These are phyloP conservation scores for Drosophila kuntzei DNA, from an alignment of 2,888 invertebrate species.

Conservation along the genomic window DNA sequence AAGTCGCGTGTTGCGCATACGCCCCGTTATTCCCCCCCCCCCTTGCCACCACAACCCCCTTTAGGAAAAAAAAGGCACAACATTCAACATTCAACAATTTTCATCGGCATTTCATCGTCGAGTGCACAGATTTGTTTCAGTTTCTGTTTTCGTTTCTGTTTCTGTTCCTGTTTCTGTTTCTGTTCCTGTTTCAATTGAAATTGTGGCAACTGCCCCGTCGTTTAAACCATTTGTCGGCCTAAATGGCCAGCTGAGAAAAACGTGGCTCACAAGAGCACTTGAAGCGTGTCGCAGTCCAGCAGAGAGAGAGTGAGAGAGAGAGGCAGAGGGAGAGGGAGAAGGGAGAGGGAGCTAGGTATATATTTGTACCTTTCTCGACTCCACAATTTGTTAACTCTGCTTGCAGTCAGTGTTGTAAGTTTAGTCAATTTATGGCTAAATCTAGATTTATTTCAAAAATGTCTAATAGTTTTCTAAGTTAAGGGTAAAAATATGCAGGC, in stretches of 20 bases:
- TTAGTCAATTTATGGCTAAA: too few species aligned
- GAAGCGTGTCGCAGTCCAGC: constrained; percentile 61
- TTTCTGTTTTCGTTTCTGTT: constrained; percentile 24
- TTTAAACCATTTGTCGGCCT: constrained; percentile 23
- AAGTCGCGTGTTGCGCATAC: constrained; percentile 46
- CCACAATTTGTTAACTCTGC: background rate
- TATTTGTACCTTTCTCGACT: background rate
- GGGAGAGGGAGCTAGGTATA: too few species aligned
- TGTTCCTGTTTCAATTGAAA: constrained; percentile 3
- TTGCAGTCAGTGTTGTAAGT: background rate
- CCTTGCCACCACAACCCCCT: too few species aligned
- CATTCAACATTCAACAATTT: constrained; percentile 11
- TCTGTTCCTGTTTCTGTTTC: background rate
- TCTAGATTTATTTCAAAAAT: too few species aligned
- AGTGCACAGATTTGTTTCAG: constrained; percentile 49
- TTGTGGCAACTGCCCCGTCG: background rate
- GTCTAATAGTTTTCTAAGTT: too few species aligned
- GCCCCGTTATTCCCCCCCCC: constrained; percentile 44
- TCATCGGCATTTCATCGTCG: constrained; percentile 36
- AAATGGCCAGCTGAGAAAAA: constrained; percentile 50
- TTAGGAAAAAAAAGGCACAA: background rate
- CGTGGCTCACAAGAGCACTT: constrained; percentile 54
- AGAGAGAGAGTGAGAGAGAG: background rate
- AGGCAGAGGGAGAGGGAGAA: background rate
- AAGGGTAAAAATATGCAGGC: too few species aligned